phyloP scores from a whole-genome alignment of 2,888 invertebrate genomes.

The Trichopria drosophilae region DNA sequence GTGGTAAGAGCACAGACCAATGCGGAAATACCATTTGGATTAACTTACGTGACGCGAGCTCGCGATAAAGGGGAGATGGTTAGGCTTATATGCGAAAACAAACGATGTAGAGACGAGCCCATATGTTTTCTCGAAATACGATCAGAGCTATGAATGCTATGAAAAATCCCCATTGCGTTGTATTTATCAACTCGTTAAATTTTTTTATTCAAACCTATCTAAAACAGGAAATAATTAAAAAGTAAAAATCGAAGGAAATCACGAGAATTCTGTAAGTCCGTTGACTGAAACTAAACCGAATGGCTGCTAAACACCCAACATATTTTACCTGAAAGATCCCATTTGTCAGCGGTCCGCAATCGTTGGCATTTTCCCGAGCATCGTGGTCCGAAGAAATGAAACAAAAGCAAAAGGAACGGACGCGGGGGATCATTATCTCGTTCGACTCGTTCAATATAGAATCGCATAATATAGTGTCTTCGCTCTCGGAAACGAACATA shows the following conservation, averaged over 20 bases:
- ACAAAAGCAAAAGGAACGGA: constrained; percentile 32
- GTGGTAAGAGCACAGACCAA: too few relatives aligned
- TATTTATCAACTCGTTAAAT: too few relatives aligned
- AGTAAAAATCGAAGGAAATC: too few relatives aligned
- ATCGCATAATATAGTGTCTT: constrained; percentile 58
- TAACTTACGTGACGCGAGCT: constrained; percentile 39
- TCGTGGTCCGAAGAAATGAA: too few relatives aligned
- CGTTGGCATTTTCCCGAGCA: too few relatives aligned
- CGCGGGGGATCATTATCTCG: constrained; percentile 54
- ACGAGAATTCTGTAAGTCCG: too few relatives aligned
- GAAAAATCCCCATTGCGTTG: constrained; percentile 46
- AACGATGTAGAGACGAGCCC: constrained; percentile 45
- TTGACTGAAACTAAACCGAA: too few relatives aligned
- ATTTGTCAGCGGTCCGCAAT: too few relatives aligned
- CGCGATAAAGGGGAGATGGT: constrained; percentile 46
- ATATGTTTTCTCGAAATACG: constrained; percentile 46
- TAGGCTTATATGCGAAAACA: constrained; percentile 46
- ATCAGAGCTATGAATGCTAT: constrained; percentile 42
- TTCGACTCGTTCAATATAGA: constrained; percentile 56
- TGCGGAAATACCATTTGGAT: constrained; percentile 25
- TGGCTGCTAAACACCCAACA: too few relatives aligned
- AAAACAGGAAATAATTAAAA: too few relatives aligned
- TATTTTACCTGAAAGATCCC: too few relatives aligned
- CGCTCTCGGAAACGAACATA: constrained; percentile 54
- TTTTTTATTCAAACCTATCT: too few relatives aligned